A percentile compares a stretch with the other conserved stretches of the same genome.
Conservation (phyloP, 2,113 vertebrate genomes). For the Myiozetetes cayanensis region DNA sequence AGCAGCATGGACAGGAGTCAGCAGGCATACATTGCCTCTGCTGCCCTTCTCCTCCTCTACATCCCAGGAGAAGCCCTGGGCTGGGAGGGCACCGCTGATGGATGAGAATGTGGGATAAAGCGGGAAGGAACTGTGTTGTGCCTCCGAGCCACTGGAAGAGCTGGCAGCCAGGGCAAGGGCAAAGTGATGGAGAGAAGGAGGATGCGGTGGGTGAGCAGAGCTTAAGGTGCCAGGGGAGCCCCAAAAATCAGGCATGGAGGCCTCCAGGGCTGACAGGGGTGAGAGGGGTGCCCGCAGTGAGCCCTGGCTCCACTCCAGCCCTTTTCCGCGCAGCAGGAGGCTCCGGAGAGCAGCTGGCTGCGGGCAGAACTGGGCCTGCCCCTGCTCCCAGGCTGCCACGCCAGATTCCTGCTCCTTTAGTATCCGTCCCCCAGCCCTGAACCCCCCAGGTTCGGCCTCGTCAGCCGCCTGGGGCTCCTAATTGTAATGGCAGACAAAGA, state of each 20-base stretch:
- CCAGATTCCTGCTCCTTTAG: not conserved
- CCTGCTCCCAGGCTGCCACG: not conserved
- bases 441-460: accelerated
- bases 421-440: not conserved
- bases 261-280: not conserved
- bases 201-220: not conserved
- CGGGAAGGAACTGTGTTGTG: not conserved
- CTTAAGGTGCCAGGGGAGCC: not conserved
- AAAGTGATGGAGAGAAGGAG: not conserved
- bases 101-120: not conserved
- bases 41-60: not conserved
- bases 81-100: accelerated
- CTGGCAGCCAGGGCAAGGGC: not conserved
- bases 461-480: not conserved
- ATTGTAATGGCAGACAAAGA: not conserved
- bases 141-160: not conserved
- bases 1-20: not conserved
- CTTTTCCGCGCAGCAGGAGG: accelerated
- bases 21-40: not conserved
- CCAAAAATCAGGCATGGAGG: not conserved
- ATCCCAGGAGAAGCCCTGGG: not conserved
- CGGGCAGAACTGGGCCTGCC: not conserved
- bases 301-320: not conserved
- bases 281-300: accelerated
- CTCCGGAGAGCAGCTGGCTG: not conserved